Conservation (phyloP, 1,140 invertebrate genomes). For the Propsilocerus akamusi region DNA sequence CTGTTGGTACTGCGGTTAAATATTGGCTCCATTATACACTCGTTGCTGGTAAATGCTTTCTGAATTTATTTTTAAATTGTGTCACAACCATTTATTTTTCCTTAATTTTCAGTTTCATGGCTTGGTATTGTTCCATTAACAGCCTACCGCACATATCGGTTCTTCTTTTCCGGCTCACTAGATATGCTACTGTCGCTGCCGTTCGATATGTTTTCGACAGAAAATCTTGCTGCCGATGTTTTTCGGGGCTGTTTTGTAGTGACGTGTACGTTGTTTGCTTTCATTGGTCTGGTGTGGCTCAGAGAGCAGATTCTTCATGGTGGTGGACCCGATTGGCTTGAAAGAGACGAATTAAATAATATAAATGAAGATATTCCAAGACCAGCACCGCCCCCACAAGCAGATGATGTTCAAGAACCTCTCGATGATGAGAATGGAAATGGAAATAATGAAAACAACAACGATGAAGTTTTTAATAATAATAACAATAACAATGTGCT, state of each 20-base stretch:
- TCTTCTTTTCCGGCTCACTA: slow-evolving; percentile 77
- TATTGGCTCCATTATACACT: slow-evolving; percentile 95
- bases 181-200: slow-evolving; percentile 69
- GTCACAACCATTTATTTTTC: too few relatives aligned
- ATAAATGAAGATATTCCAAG: slow-evolving; percentile 20
- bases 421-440: slow-evolving; percentile 2
- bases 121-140: slow-evolving; percentile 91
- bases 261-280: slow-evolving; percentile 87
- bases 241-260: slow-evolving; percentile 95
- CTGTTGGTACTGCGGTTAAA: slow-evolving; percentile 75
- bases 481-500: slow-evolving; percentile 15
- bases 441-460: slow-evolving; percentile 1
- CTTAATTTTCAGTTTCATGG: slow-evolving; percentile 50
- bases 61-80: slow-evolving; percentile 22
- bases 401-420: slow-evolving; percentile 2
- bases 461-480: slow-evolving; percentile 9
- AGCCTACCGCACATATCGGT: slow-evolving; percentile 89
- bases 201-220: slow-evolving; percentile 80
- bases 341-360: slow-evolving; percentile 40
- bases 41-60: slow-evolving; percentile 38
- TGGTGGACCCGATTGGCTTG: slow-evolving; percentile 89
- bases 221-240: slow-evolving; percentile 82
- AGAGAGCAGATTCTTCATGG: slow-evolving; percentile 92
- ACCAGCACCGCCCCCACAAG: not conserved
- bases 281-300: slow-evolving; percentile 93